A percentile compares a stretch with the other conserved stretches of the same genome.
Conservation (phyloP, 2,888 invertebrate genomes). For the Protonemura montana region DNA sequence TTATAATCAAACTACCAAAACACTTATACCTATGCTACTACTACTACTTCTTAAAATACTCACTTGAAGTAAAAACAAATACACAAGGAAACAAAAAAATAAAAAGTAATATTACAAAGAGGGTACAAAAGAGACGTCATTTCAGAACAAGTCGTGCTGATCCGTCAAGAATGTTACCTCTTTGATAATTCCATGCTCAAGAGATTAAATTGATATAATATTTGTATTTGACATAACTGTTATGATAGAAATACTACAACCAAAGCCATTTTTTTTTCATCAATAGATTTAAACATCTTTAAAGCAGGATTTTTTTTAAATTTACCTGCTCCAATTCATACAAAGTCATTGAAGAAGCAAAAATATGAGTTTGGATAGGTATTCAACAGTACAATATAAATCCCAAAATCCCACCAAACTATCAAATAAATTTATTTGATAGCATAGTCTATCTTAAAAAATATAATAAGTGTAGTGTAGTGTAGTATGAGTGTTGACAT, state of each 20-base stretch:
- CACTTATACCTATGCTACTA: no score
- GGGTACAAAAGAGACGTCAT: not conserved
- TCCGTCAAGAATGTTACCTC: no score
- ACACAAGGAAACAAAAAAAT: not conserved
- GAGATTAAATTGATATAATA: not conserved
- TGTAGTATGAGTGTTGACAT: not conserved
- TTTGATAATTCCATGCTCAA: not conserved
- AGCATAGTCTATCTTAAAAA: conserved; percentile 20
- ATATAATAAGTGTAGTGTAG: conserved; percentile 18
- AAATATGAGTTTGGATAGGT: conserved; percentile 36
- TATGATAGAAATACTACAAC: not conserved
- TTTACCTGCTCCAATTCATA: conserved; percentile 47
- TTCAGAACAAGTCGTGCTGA: no score
- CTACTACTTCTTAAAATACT: no score
- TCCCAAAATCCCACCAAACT: conserved; percentile 7
- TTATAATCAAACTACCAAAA: no score
- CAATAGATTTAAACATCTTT: conserved; percentile 44
- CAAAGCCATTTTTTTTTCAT: conserved; percentile 21
- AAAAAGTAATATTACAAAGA: not conserved
- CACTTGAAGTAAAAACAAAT: no score
- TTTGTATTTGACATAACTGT: not conserved
- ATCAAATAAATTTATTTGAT: not conserved
- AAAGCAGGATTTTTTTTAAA: conserved; percentile 45
- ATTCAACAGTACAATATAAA: conserved; percentile 14
- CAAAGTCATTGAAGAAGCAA: conserved; percentile 37